phyloP scores from a whole-genome alignment of 2,797 vertebrate species.

The Coregonus ussuriensis region DNA sequence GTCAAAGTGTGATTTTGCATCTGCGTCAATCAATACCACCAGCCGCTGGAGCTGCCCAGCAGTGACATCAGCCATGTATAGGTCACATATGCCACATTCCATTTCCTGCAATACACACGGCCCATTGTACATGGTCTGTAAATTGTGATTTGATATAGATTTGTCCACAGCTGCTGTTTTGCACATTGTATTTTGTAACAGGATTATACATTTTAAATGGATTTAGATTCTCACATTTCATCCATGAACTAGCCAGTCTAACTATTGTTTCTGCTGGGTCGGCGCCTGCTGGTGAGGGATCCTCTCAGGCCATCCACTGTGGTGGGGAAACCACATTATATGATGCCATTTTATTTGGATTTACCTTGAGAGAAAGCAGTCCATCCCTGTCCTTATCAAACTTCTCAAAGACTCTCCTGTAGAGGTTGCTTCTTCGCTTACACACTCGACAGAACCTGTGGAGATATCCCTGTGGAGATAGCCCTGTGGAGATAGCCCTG shows the following conservation, averaged over 20 bases:
- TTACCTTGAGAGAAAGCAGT: slow-evolving; percentile 36
- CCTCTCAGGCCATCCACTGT: no score
- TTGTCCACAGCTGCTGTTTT: no score
- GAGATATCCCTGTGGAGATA: slow-evolving; percentile 20
- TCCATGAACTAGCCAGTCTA: no score
- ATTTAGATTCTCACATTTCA: no score
- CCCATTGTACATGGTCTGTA: no score
- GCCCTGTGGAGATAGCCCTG: no score
- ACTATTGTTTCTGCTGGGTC: no score
- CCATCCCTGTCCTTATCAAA: slow-evolving; percentile 41
- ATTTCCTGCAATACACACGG: not conserved
- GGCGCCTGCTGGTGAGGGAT: no score
- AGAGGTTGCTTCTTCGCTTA: slow-evolving; percentile 31
- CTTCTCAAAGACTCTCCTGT: slow-evolving; percentile 42
- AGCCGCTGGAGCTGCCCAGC: slow-evolving; percentile 14
- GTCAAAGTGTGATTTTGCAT: slow-evolving; percentile 10
- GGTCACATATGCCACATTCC: slow-evolving; percentile 4
- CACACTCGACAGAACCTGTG: slow-evolving; percentile 33
- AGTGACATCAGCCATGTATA: not conserved
- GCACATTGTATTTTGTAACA: no score
- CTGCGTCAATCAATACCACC: slow-evolving; percentile 6
- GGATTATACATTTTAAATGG: no score
- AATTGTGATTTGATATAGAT: no score
- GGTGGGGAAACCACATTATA: no score
- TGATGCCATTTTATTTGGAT: not conserved